These are phyloP conservation scores for Strigamia maritima DNA, from an alignment of 2,888 invertebrate genomes.

Conservation along the genomic window DNA sequence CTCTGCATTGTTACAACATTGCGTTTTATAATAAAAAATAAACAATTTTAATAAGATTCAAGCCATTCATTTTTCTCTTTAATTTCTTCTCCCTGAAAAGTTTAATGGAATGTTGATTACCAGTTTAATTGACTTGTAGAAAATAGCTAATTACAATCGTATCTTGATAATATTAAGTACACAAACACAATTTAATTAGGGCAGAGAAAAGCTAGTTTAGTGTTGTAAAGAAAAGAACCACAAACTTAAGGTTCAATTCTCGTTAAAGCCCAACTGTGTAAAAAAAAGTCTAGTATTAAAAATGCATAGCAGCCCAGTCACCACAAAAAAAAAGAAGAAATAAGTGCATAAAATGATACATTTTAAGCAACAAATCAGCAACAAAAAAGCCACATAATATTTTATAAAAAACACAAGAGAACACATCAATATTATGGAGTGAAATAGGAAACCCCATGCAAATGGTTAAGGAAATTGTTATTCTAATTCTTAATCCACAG, in stretches of 20 bases:
- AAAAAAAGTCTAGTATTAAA: neutral
- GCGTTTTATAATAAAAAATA: neutral
- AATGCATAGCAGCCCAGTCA: neutral
- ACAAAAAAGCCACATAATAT: neutral
- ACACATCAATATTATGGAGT: slow-evolving; percentile 16
- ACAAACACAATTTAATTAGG: neutral
- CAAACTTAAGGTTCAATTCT: neutral
- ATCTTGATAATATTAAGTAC: neutral
- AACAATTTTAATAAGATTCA: neutral
- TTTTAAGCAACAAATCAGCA: neutral
- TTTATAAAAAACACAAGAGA: neutral
- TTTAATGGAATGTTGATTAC: neutral
- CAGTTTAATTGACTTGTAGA: neutral
- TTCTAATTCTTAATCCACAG: slow-evolving; percentile 14
- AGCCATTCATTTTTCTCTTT: neutral
- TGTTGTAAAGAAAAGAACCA: neutral
- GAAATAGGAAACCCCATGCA: slow-evolving; percentile 5
- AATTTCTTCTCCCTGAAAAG: slow-evolving; percentile 11
- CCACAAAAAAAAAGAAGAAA: neutral
- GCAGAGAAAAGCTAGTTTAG: no score
- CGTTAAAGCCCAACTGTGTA: neutral
- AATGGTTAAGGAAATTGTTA: neutral
- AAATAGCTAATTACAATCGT: neutral
- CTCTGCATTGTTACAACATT: neutral
- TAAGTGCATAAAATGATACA: neutral